Base-by-base conservation (phyloP, 2,888 invertebrate genomes). In the Eilema sororculum region DNA sequence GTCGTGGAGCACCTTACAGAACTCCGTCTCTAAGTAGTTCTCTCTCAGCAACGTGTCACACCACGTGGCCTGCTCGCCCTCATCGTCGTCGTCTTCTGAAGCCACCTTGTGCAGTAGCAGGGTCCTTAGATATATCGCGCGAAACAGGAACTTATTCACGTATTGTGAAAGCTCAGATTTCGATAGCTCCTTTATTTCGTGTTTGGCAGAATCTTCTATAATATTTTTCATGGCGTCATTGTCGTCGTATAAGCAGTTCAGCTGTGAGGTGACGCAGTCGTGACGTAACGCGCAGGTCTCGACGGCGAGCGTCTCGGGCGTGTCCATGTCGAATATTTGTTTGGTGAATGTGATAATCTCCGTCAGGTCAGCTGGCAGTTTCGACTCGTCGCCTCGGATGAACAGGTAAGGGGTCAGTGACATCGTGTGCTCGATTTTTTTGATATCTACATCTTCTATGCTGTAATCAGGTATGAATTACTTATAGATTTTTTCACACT, bases 241-340 rank as follows among this genome's bases (percentile, higher is more conserved):
- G 72, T 86, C 85, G 65, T 81, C 87, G 71, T 89, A 81, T 0
- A 89, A 87, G 37, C 92, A 91, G 82, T 81, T 87, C 4, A 94
- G 81, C 22, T 80, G 78, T 0, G 83, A 80, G 58, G 75, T 77
- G 4, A 91, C 84, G 63, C 86, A 85, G 68, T 87, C 87, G 74
- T 84, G 78, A 0, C 88, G 79, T 10, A 89, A 62, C 3, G 90
- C 92, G 75, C 60, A 81, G 9, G 76, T 58, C 37, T 83, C 82
- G 1, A 85, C 64, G 0, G 58, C 33, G 3, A 33, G 30, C 5
- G 52, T 20, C 41, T 68, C 75, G 16, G 73, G 65, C 10, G 70
- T 67, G 0, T 24, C 46, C 22, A 79, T 6, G 25, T 70, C 57
- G 16, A 84, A 73, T 5, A 88, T 41, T 0, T 57, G 62, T 25